These are phyloP conservation scores for Eulacestoma nigropectus DNA, from an alignment of 2,113 vertebrate species.

Conservation along the genomic window DNA sequence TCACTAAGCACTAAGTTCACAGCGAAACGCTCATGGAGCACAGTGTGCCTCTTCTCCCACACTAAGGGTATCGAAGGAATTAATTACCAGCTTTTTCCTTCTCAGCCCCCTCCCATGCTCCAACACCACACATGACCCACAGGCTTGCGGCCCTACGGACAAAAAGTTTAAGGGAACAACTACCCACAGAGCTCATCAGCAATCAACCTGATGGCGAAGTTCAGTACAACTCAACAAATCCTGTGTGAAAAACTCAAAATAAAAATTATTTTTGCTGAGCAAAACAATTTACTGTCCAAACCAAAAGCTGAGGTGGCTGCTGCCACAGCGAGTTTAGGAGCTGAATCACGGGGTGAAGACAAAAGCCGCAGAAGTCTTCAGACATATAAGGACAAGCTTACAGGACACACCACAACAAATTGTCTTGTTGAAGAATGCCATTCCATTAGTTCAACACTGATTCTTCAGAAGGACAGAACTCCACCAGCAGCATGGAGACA, in stretches of 20 bases:
- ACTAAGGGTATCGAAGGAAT: not conserved
- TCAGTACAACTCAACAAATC: not conserved
- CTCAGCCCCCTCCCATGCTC: not conserved
- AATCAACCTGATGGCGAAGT: not conserved
- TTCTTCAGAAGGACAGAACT: not conserved
- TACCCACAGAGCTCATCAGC: not conserved
- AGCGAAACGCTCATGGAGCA: not conserved
- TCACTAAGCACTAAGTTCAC: not conserved
- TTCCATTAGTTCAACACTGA: not conserved
- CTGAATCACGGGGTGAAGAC: not conserved
- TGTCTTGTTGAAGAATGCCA: not conserved
- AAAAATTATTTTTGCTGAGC: not conserved
- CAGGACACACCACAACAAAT: not conserved
- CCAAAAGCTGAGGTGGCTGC: not conserved
- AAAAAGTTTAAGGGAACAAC: not conserved
- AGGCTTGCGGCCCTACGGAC: not conserved
- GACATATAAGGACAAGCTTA: not conserved
- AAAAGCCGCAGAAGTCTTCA: not conserved
- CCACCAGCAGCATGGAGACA: accelerated
- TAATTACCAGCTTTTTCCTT: not conserved
- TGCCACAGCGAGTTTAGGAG: not conserved
- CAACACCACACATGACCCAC: accelerated
- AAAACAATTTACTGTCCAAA: not conserved
- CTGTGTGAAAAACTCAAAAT: not conserved
- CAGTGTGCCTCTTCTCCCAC: no score